Percentiles rank a stretch among this genome's conserved stretches.
Evolutionary conservation across 2,888 invertebrate species (phyloP).

Genomic region (Spodoptera littoralis): DNA sequence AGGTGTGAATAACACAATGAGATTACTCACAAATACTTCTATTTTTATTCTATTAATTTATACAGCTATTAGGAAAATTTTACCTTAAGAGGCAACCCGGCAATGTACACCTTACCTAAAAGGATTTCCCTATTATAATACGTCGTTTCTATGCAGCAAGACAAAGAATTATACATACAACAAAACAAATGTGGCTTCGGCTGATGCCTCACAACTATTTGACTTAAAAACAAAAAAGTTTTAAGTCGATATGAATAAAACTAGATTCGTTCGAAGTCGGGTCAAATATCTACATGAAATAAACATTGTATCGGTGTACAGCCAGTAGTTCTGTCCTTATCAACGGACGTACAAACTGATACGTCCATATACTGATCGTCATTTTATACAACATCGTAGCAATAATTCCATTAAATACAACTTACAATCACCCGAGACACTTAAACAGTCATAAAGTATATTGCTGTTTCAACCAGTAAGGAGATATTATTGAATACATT

Average conservation of each 20-base stretch:
- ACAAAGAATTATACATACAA: constrained; percentile 22
- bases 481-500: constrained; percentile 42
- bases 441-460: constrained; percentile 18
- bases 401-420: constrained; percentile 21
- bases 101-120: constrained; percentile 41
- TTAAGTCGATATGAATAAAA: constrained; percentile 21
- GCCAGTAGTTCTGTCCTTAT: constrained; percentile 31
- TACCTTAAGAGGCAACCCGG: constrained; percentile 41
- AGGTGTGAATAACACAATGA: constrained; percentile 3
- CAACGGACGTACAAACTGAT: constrained; percentile 46
- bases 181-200: not conserved
- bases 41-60: constrained; percentile 24
- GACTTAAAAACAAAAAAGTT: constrained; percentile 5
- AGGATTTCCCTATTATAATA: constrained; percentile 64
- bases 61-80: constrained; percentile 23
- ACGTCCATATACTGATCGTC: constrained; percentile 29
- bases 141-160: constrained; percentile 39
- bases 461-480: constrained; percentile 17
- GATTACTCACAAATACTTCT: constrained; percentile 25
- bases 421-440: constrained; percentile 16
- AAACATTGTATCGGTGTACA: constrained; percentile 10
- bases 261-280: not conserved
- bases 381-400: constrained; percentile 20
- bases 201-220: constrained; percentile 6
- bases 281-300: constrained; percentile 10